Base-by-base conservation (phyloP, 2,888 invertebrate species). In the Cerastis rubricosa region DNA sequence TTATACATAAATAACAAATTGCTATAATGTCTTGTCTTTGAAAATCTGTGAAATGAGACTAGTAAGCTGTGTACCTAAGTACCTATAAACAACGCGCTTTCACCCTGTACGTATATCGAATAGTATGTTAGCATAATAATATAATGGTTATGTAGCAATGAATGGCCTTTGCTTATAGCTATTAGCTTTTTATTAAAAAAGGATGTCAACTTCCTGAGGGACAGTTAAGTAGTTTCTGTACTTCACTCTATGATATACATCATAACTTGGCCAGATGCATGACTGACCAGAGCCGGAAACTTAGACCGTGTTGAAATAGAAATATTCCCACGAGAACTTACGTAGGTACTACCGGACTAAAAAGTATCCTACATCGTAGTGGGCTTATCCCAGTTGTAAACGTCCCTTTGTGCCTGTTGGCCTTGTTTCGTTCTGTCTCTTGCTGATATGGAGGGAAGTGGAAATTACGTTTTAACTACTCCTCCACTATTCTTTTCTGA, bases 121-220 rank as follows among this genome's bases (percentile, higher is more conserved):
- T 14, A 35, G 40, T 47, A 25, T 40, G 8, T 25, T 19, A 45
- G 6, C 5, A 29, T 25, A n/a, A n/a, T n/a, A n/a, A n/a, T n/a
- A 35, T 35, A 47, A 11, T n/a, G 35, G 25, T 12, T 45, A 68
- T 35, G 25, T 51, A 54, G 45, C 51, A 69, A 45, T 68, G 47
- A 22, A 25, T 43, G 9, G 29, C 8, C n/a, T 63, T 22, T 29
- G 63, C 47, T 19, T n/a, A 9, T 12, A 63, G 43, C 43, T 22
- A 25, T 22, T 57, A 12, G 19, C 12, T 81, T 64, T 47, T 74
- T 45, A 59, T 57, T 64, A 2, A n/a, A 40, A 74, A 51, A 57
- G 68, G 81, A 74, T 65, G 49, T 65, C 57, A 64, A 69, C n/a
- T 65, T 74, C 81, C 81, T 74, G 22, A 59, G 57, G 43, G 5